Conservation (phyloP, 2,113 vertebrate species). For the Ophthalmolycus amberensis region DNA sequence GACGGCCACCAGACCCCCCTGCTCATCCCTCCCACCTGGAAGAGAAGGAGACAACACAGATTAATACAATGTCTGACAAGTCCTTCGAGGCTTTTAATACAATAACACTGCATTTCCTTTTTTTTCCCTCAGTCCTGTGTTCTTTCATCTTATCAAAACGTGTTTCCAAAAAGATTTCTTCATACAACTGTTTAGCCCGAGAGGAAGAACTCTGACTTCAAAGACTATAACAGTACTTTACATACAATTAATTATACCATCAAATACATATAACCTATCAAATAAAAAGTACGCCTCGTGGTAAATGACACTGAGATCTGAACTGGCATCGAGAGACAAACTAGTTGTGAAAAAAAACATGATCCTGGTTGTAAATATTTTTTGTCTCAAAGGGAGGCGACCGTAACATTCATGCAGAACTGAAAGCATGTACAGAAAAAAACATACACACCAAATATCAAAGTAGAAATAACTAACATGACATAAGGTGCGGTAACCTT, state of each 20-base stretch:
- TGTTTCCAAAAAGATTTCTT: conserved; percentile 8
- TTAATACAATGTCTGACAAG: conserved; percentile 45
- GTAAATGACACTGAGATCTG: background rate
- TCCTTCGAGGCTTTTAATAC: conserved; percentile 33
- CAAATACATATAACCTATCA: conserved; percentile 2
- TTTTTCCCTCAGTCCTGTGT: background rate
- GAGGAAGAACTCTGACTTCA: conserved; percentile 12
- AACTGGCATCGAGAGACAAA: background rate
- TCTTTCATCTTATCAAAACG: conserved; percentile 41
- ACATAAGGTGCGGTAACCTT: background rate
- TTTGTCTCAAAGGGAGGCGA: background rate
- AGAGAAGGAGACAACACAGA: conserved; percentile 42
- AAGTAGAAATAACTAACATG: background rate
- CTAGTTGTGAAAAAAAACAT: background rate
- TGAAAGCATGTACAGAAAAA: background rate
- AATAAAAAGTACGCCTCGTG: background rate
- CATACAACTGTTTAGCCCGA: background rate
- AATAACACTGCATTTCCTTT: conserved; percentile 34
- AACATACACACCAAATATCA: background rate
- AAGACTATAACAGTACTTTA: background rate
- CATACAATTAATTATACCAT: background rate
- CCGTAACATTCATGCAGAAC: background rate
- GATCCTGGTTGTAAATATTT: background rate
- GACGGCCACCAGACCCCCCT: conserved; percentile 80
- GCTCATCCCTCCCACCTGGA: conserved; percentile 84